These are phyloP conservation scores for Cantharis nigra DNA, from an alignment of 2,888 invertebrate genomes.

Conservation along the genomic window DNA sequence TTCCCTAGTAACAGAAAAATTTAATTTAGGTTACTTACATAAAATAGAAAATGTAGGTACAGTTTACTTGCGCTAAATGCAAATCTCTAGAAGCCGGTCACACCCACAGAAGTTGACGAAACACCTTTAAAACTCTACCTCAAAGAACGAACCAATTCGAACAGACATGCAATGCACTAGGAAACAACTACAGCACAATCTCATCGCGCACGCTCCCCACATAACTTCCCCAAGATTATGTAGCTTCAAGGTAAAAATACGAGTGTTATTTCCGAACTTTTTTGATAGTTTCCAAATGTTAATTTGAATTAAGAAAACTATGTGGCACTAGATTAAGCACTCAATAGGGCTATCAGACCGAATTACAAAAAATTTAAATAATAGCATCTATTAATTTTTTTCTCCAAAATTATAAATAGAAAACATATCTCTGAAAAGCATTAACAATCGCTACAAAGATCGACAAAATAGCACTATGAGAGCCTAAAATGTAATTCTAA, in stretches of 20 bases:
- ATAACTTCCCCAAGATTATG: neutral
- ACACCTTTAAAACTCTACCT: neutral
- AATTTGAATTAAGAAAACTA: neutral
- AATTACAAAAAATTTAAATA: too few relatives aligned
- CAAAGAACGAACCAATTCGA: neutral
- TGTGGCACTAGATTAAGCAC: neutral
- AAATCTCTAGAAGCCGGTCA: slow-evolving; percentile 18
- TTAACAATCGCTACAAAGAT: too few relatives aligned
- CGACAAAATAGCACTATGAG: too few relatives aligned
- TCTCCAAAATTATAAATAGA: too few relatives aligned
- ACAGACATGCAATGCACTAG: neutral
- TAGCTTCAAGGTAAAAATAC: slow-evolving; percentile 1
- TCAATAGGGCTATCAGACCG: too few relatives aligned
- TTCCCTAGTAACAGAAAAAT: neutral
- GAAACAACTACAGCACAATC: neutral
- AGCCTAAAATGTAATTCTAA: too few relatives aligned
- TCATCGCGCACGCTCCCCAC: neutral
- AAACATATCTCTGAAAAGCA: too few relatives aligned
- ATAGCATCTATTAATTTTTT: too few relatives aligned
- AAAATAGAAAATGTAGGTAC: slow-evolving; percentile 1
- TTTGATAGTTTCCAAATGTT: neutral
- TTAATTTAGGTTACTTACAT: neutral
- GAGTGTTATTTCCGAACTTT: neutral
- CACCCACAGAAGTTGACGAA: slow-evolving; percentile 16
- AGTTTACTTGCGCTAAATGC: neutral